Evolutionary conservation across 2,797 vertebrate species (phyloP).

Genomic region (Okamejei kenojei): DNA sequence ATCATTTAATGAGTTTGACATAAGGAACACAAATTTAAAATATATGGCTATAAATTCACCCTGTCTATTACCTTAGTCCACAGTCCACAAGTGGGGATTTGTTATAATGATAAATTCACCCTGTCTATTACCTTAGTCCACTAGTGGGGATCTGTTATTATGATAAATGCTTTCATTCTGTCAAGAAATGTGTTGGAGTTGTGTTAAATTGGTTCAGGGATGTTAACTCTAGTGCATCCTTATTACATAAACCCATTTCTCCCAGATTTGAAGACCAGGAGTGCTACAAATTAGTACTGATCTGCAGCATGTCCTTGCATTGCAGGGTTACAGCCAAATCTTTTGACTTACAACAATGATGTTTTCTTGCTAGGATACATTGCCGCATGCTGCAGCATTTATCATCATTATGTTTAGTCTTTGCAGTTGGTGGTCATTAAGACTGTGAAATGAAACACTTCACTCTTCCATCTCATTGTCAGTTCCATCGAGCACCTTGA

Average conservation of each 20-base stretch:
- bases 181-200: slow-evolving; percentile 31
- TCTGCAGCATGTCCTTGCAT: neutral
- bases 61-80: slow-evolving; percentile 28
- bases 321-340: neutral
- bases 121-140: slow-evolving; percentile 11
- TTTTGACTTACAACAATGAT: slow-evolving; percentile 22
- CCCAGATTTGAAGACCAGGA: neutral
- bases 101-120: slow-evolving; percentile 38
- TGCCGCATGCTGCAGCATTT: neutral
- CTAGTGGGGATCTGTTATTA: neutral
- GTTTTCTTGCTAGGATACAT: neutral
- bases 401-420: slow-evolving; percentile 34
- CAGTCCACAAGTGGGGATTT: neutral
- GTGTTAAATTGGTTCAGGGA: slow-evolving; percentile 25
- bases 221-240: slow-evolving; percentile 21
- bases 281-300: neutral
- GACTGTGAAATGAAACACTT: neutral
- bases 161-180: slow-evolving; percentile 31
- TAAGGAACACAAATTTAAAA: slow-evolving; percentile 38
- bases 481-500: slow-evolving; percentile 12
- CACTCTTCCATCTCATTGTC: slow-evolving; percentile 30
- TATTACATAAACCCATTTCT: slow-evolving; percentile 27
- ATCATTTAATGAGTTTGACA: slow-evolving; percentile 16
- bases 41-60: slow-evolving; percentile 36
- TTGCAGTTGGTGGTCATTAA: slow-evolving; percentile 25